Evolutionary conservation across 2,888 invertebrate species (phyloP), one percentile per base, ranked within the genome.

Genomic region (Meliscaeva auricollis): DNA sequence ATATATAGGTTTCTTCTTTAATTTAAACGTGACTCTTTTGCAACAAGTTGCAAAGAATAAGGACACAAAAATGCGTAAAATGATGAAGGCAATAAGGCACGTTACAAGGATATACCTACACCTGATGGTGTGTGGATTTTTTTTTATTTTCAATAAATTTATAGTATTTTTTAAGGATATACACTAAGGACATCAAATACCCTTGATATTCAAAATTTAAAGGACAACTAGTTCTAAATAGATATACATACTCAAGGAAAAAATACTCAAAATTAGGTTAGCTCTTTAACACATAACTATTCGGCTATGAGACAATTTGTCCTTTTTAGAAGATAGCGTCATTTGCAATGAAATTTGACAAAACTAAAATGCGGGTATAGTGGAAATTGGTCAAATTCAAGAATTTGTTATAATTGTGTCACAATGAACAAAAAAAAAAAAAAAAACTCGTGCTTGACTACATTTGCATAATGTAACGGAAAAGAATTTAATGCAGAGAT

Each of bases 1-100:
- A 60, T 11, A 52, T 2, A 20, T 38, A 20, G 17, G 20, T 58
- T 17, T 48, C 8, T 17, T 20, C 20, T 58, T 46, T 66, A 7
- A 66, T 30, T 72, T 38, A 73, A 83, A 87, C 79, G 87, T 84
- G 84, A 78, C 84, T 79, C 77, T 79, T 87, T 60, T 52, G 72
- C 77, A 78, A 75, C 79, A 76, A 87, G 75, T 79, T 83, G 56
- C 66, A 76, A 64, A 75, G 70, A 32, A 62, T 72, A 58, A 78
- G 73, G 35, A 76, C 22, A 84, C 56, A 87, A 13, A 73, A 66
- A 46, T 87, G 80, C 81, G 87, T 87, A 35, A 9, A 64, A 58
- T 90, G 88, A 90, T 89, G 91, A 90, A 88, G 90, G 89, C 89
- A 91, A 90, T 90, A 90, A 90, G 89, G 89, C 90, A 90, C 91